A percentile compares a stretch with the other conserved stretches of the same genome.
These are phyloP conservation scores for Pogonocichla stellata DNA, from an alignment of 2,113 vertebrate genomes.

Conservation along the genomic window DNA sequence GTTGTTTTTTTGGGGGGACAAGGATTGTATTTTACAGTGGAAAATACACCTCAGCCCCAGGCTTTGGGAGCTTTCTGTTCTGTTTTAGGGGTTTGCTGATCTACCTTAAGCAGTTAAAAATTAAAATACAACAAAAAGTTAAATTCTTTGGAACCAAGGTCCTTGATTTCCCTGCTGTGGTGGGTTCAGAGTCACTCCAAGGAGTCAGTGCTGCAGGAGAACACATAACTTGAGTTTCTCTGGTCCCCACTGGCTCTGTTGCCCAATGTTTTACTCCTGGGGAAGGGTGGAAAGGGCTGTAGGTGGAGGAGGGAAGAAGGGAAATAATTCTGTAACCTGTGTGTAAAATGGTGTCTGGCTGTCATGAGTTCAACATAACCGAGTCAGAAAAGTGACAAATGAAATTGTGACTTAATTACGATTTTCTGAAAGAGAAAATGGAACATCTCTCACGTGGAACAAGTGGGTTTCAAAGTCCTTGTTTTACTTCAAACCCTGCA, in stretches of 20 bases:
- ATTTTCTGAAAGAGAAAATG: neutral
- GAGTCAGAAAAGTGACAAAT: neutral
- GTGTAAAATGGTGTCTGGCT: neutral
- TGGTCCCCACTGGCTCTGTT: neutral
- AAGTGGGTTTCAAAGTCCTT: neutral
- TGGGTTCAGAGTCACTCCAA: neutral
- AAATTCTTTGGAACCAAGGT: rapidly evolving
- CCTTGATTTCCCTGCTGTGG: neutral
- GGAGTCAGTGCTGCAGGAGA: neutral
- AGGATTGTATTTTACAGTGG: rapidly evolving
- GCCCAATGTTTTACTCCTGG: neutral
- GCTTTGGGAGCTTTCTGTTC: neutral
- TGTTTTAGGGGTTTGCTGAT: neutral
- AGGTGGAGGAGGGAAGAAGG: neutral
- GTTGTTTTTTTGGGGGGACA: neutral
- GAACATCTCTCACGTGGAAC: neutral
- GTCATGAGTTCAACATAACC: neutral
- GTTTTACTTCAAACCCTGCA: neutral
- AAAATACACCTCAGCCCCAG: neutral
- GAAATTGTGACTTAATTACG: neutral
- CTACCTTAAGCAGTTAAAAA: neutral
- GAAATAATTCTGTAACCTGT: neutral
- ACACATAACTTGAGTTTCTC: neutral
- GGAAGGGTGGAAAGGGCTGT: neutral
- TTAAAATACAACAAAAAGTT: neutral